Evolutionary conservation across 2,888 invertebrate species (phyloP).

Genomic region (Camponotus fellah): DNA sequence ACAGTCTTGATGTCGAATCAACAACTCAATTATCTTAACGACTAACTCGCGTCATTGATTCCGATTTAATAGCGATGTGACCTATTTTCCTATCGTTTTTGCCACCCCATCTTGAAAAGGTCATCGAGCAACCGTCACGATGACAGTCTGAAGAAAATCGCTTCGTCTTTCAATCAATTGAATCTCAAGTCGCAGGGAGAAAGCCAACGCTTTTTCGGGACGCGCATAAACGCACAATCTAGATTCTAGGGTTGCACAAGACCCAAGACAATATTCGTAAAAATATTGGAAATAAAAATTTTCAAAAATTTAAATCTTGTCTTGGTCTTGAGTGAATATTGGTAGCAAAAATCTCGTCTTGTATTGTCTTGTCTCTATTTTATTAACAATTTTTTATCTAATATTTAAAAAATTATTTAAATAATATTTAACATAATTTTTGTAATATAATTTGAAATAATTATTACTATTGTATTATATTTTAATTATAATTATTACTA

Average conservation of each 20-base stretch:
- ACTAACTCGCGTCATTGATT: conserved; percentile 34
- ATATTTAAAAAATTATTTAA: no score
- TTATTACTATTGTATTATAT: no score
- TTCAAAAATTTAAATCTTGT: no score
- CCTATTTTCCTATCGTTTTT: conserved; percentile 48
- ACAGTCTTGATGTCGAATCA: conserved; percentile 35
- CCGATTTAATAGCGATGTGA: conserved; percentile 30
- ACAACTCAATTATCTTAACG: conserved; percentile 55
- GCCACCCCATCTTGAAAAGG: background rate
- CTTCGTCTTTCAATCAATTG: background rate
- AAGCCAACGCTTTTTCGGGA: conserved; percentile 25
- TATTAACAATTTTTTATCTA: no score
- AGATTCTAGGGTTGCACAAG: background rate
- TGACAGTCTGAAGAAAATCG: background rate
- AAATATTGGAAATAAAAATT: no score
- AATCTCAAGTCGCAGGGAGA: conserved; percentile 13
- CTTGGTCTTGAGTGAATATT: no score
- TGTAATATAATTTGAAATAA: no score
- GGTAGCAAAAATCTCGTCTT: no score
- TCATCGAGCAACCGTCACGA: background rate
- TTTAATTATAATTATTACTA: no score
- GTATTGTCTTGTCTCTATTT: no score
- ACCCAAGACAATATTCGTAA: no score
- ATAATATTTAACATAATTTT: no score
- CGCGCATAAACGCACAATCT: conserved; percentile 1